Percentiles rank a stretch among this genome's conserved stretches.
These are phyloP conservation scores for Heliangelus exortis DNA, from an alignment of 2,797 vertebrate species.

Conservation along the genomic window DNA sequence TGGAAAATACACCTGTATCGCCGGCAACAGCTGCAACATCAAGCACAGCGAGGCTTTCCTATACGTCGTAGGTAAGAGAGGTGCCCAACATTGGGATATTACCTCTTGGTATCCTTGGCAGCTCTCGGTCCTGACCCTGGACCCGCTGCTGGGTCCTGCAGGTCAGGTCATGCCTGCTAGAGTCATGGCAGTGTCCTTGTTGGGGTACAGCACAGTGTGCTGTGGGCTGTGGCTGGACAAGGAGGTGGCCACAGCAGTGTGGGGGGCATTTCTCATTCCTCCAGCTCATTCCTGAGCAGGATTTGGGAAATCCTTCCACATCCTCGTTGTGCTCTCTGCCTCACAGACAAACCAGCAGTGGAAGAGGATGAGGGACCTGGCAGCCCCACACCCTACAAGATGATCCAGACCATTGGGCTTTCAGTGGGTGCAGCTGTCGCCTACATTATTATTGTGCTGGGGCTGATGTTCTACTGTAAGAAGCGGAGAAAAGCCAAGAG, in stretches of 20 bases:
- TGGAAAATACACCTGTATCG: slow-evolving; percentile 93
- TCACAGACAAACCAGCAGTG: slow-evolving; percentile 87
- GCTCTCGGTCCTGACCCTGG: background rate
- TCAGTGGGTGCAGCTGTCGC: slow-evolving; percentile 96
- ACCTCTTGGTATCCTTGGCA: background rate
- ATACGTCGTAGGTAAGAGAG: slow-evolving; percentile 91
- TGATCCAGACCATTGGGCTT: slow-evolving; percentile 98
- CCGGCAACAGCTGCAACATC: slow-evolving; percentile 97
- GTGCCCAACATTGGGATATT: accelerated
- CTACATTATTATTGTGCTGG: slow-evolving; percentile 96
- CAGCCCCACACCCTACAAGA: slow-evolving; percentile 93
- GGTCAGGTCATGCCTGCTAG: background rate
- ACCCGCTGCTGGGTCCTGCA: background rate
- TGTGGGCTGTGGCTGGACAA: background rate
- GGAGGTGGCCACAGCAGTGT: accelerated
- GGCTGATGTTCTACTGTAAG: slow-evolving; percentile 99
- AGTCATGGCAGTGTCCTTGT: background rate
- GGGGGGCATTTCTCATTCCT: background rate
- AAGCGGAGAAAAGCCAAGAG: slow-evolving; percentile 93
- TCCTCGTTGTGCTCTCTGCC: background rate
- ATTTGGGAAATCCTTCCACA: background rate
- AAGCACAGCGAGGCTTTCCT: slow-evolving; percentile 88
- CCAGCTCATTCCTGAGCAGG: background rate
- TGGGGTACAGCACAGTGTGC: background rate
- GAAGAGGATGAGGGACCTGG: slow-evolving; percentile 43